Evolutionary conservation across 2,113 vertebrate species (phyloP), one percentile per base, ranked within the genome.

Genomic region (Hymenochirus boettgeri): DNA sequence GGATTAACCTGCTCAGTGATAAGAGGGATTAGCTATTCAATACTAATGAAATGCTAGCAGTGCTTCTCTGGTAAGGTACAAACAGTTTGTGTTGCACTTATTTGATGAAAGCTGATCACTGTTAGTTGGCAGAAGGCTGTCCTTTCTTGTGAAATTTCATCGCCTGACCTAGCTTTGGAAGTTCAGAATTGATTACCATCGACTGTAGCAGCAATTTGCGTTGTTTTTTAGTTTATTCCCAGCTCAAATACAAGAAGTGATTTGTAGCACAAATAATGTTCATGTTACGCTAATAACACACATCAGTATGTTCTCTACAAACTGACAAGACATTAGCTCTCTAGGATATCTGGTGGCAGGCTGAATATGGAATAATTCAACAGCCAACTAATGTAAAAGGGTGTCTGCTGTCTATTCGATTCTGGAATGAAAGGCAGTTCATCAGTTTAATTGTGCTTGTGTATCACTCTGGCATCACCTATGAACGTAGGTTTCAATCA

Each of bases 311-410:
- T 33, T 5, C 27, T 56, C 18, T 3, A 18, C 27, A 33, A 18
- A 51, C 29, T 23, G 19, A 23, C 35, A n/a, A 23, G 13, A 10
- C 3, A 17, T 35, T 23, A 62, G 17, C 48, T 31, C 15, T 37
- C 29, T 24, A 19, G 5, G 11, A 31, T 6, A 33, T 18, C 15
- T 18, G 18, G 47, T 47, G 42, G 21, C 53, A 69, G 42, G 59
- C 58, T 25, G 3, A 61, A 45, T 71, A 57, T 1, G 53, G 29
- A 62, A 63, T 71, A 72, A 70, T 48, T 1, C 4, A 65, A 33
- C 8, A 17, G 48, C 31, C 60, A 15, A 10, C 31, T 33, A 15
- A 52, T 37, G 33, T 52, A 33, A 51, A 21, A 50, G 31, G 19
- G 22, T n/a, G 60, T 10, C 60, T 33, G 9, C 27, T 18, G 15